phyloP scores from a whole-genome alignment of 2,888 invertebrate species.

The Marronus borbonicus region DNA sequence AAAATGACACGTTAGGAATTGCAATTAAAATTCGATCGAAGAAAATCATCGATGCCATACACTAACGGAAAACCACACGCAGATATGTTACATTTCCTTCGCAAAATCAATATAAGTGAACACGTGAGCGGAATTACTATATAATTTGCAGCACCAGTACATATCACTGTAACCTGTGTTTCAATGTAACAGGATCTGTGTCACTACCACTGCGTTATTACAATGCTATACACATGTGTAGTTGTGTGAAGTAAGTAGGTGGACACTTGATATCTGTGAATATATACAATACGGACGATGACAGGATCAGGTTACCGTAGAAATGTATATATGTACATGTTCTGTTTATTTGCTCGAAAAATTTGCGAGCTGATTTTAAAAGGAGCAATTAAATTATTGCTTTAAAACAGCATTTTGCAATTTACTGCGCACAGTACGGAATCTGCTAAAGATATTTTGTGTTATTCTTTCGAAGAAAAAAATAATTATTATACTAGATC shows the following conservation, averaged over 20 bases:
- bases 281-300: constrained; percentile 41
- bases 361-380: background rate
- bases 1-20: background rate
- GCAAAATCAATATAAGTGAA: constrained; percentile 41
- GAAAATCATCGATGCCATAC: constrained; percentile 37
- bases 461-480: no score
- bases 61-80: constrained; percentile 50
- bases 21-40: background rate
- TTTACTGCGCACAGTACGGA: no score
- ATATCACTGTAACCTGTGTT: constrained; percentile 42
- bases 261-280: constrained; percentile 43
- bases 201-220: constrained; percentile 50
- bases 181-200: constrained; percentile 49
- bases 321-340: constrained; percentile 26
- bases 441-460: no score
- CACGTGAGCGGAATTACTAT: constrained; percentile 54
- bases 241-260: constrained; percentile 6
- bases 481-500: no score
- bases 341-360: constrained; percentile 23
- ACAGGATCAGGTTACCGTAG: constrained; percentile 26
- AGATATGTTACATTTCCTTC: constrained; percentile 47
- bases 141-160: constrained; percentile 51
- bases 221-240: constrained; percentile 29
- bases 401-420: no score
- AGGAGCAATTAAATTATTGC: background rate